Evolutionary conservation across 2,888 invertebrate genomes (phyloP).

Genomic region (Sialis lutaria): DNA sequence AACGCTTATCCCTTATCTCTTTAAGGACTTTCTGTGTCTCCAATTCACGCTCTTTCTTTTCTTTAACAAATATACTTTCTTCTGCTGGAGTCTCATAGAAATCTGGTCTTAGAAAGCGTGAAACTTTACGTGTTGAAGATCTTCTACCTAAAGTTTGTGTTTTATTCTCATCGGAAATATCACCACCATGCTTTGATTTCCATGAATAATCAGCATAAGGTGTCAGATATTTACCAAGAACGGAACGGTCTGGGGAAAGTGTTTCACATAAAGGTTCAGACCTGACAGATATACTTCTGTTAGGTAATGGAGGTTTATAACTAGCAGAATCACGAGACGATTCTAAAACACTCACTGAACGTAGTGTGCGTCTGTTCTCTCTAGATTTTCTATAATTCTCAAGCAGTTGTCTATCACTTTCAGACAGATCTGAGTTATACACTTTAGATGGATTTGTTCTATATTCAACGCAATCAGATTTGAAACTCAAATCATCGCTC

Average conservation of each 20-base stretch:
- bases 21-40: slow-evolving; percentile 48
- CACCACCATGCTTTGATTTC: slow-evolving; percentile 10
- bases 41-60: slow-evolving; percentile 45
- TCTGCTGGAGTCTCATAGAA: slow-evolving; percentile 55
- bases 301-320: not conserved
- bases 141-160: slow-evolving; percentile 6
- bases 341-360: slow-evolving; percentile 1
- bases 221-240: slow-evolving; percentile 38
- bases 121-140: slow-evolving; percentile 39
- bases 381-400: slow-evolving; percentile 5
- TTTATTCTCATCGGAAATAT: slow-evolving; percentile 14
- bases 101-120: slow-evolving; percentile 60
- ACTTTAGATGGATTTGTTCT: not conserved
- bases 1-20: slow-evolving; percentile 44
- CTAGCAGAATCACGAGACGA: not conserved
- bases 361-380: slow-evolving; percentile 3
- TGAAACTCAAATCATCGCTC: not conserved
- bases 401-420: slow-evolving; percentile 4
- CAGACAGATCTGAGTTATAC: slow-evolving; percentile 4
- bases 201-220: slow-evolving; percentile 14
- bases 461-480: not conserved
- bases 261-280: not conserved
- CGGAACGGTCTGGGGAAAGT: slow-evolving; percentile 28
- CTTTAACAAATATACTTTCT: slow-evolving; percentile 44
- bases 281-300: not conserved